These are phyloP conservation scores for Engystomops pustulosus DNA, from an alignment of 2,113 vertebrate genomes.

Conservation along the genomic window DNA sequence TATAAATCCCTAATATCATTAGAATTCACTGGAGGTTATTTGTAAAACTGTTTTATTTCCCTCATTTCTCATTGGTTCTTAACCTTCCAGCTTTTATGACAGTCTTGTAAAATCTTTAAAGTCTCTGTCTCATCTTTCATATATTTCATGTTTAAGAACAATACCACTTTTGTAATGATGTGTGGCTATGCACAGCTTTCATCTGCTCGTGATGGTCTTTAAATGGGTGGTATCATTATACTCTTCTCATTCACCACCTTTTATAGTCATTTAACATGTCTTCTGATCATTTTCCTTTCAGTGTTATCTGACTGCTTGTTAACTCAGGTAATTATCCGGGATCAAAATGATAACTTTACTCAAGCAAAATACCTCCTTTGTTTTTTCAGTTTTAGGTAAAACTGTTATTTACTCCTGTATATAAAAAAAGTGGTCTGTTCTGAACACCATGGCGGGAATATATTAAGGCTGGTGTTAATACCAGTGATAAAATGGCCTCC, in stretches of 20 bases:
- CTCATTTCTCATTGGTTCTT: not conserved
- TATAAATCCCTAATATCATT: not conserved
- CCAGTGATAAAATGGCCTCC: no score
- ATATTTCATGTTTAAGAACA: not conserved
- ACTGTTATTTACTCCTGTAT: not conserved
- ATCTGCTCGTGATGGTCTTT: not conserved
- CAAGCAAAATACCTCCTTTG: not conserved
- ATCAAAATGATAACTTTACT: not conserved
- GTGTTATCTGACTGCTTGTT: conserved; percentile 22
- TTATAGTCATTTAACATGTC: conserved; percentile 19
- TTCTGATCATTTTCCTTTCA: conserved; percentile 19
- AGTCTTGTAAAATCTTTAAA: not conserved
- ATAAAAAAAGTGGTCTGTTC: no score
- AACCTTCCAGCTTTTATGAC: not conserved
- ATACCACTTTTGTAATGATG: conserved; percentile 45
- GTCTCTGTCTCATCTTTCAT: conserved; percentile 30
- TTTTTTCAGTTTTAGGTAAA: not conserved
- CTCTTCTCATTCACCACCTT: conserved; percentile 27
- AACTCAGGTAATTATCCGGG: not conserved
- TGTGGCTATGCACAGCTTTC: conserved; percentile 33
- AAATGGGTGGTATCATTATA: not conserved
- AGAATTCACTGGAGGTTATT: not conserved
- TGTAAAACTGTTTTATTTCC: not conserved
- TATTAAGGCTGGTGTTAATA: no score
- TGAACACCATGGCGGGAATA: no score